phyloP scores from a whole-genome alignment of 1,140 invertebrate species.

The fruit fly (Drosophila melanogaster) region DNA sequence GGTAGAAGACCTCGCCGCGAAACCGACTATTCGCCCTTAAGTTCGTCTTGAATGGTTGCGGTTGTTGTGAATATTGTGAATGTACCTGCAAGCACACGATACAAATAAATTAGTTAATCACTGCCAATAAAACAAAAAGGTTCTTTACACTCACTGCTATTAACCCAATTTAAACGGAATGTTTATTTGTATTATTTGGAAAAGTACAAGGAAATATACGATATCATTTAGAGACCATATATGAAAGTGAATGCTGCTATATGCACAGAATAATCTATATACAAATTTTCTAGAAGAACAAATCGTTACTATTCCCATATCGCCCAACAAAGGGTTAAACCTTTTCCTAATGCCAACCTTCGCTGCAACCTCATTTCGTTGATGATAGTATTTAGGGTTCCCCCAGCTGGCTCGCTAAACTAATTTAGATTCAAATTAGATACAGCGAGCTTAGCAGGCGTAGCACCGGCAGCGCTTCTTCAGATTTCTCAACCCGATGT shows the following conservation, averaged over 20 bases:
- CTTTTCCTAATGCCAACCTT: constrained; percentile 33
- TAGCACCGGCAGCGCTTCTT: constrained; percentile 72
- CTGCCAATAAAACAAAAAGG: constrained; percentile 22
- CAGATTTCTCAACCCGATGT: constrained; percentile 69
- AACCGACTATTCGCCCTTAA: constrained; percentile 86
- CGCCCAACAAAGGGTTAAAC: neutral
- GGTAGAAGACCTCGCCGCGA: constrained; percentile 96
- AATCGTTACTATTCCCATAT: neutral
- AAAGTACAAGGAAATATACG: neutral
- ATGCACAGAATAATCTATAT: no score
- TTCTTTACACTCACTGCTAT: neutral
- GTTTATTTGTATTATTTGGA: neutral
- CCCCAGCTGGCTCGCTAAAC: constrained; percentile 54
- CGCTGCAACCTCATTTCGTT: constrained; percentile 29
- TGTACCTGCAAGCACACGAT: constrained; percentile 87
- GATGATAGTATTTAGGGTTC: constrained; percentile 31
- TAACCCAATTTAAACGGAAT: neutral
- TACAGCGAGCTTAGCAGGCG: constrained; percentile 73
- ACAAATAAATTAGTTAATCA: constrained; percentile 24
- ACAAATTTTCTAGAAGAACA: neutral
- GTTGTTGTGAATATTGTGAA: constrained; percentile 86
- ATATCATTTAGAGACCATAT: neutral
- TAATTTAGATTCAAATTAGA: constrained; percentile 82
- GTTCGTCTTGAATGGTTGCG: constrained; percentile 80
- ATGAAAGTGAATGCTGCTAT: no score